Evolutionary conservation across 1,140 invertebrate species (phyloP), one percentile per base, ranked within the genome.

Genomic region (Listronotus bonariensis): DNA sequence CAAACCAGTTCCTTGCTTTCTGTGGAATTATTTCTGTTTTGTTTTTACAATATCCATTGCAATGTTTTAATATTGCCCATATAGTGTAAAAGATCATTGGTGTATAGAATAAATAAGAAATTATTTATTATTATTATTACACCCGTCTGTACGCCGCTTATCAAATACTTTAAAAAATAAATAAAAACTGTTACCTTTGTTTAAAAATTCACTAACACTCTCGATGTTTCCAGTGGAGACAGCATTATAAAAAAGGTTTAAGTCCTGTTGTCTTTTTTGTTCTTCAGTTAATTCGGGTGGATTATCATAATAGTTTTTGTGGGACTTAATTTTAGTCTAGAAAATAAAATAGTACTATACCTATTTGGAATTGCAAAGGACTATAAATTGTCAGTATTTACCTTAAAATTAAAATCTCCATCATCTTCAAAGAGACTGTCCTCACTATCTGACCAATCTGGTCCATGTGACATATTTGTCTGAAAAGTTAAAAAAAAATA

Each of bases 391-490:
- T 14, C 38, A 12, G 3, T 14, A 40, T 14, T 40, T 42, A 68
- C 46, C 59, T 67, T 61, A 51, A 67, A 65, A 17, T 65, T 51
- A 36, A 60, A 76, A 36, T 68, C 66, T 51, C 41, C 20, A 61
- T 72, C 69, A 51, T 68, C 68, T 54, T 48, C 70, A 15, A 72
- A 59, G 18, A 52, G 54, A 32, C 64, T 67, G 57, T 72, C 68
- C 65, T 76, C 65, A 56, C 65, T 68, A 40, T 49, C 67, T 41
- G 57, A 60, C 60, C 55, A 67, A 14, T 69, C 73, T 8, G 72
- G 56, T 9, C 49, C 49, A 48, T 46, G 46, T 31, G 52, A 14
- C 55, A 62, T 67, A 34, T 36, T 38, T 14, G 20, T 26, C 20
- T 26, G 20, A 26, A 26, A 1, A 26, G 20, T 26, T 5, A 26